Conservation (phyloP, 2,888 invertebrate species). For the Lampropteryx suffumata region DNA sequence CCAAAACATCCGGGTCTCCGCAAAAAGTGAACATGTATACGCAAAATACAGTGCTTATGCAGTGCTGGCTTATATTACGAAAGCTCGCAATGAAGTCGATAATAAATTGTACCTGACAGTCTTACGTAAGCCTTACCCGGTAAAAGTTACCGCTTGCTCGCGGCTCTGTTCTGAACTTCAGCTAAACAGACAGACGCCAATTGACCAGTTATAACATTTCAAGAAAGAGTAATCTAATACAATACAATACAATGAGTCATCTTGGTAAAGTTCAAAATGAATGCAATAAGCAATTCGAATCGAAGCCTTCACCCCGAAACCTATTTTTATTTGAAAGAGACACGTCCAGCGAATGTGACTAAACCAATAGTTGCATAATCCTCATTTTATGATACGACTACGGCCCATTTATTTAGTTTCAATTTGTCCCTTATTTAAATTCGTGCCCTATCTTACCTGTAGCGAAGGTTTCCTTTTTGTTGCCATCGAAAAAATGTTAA, state of each 20-base stretch:
- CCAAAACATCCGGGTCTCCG: conserved; percentile 49
- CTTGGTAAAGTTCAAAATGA: conserved; percentile 30
- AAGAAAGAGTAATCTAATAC: conserved; percentile 27
- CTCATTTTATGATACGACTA: conserved; percentile 42
- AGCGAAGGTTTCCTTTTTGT: conserved; percentile 12
- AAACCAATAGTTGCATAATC: conserved; percentile 51
- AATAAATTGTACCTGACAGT: conserved; percentile 74
- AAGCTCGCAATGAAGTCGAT: conserved; percentile 73
- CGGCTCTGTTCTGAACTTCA: conserved; percentile 71
- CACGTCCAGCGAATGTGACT: conserved; percentile 58
- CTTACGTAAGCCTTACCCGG: conserved; percentile 74
- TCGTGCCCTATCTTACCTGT: conserved; percentile 44
- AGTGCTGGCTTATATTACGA: conserved; percentile 71
- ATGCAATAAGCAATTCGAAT: conserved; percentile 38
- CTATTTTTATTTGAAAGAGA: conserved; percentile 62
- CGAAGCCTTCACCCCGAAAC: conserved; percentile 66
- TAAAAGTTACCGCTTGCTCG: conserved; percentile 76
- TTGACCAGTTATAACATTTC: conserved; percentile 14
- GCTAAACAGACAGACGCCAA: conserved; percentile 42
- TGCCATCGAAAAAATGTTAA: conserved; percentile 3
- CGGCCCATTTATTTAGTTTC: conserved; percentile 37
- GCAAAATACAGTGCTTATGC: conserved; percentile 53
- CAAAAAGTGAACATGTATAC: conserved; percentile 50
- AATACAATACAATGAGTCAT: conserved; percentile 23
- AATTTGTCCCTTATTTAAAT: conserved; percentile 29